Evolutionary conservation across 1,140 invertebrate genomes (phyloP).

Genomic region (Hylaeus volcanicus): DNA sequence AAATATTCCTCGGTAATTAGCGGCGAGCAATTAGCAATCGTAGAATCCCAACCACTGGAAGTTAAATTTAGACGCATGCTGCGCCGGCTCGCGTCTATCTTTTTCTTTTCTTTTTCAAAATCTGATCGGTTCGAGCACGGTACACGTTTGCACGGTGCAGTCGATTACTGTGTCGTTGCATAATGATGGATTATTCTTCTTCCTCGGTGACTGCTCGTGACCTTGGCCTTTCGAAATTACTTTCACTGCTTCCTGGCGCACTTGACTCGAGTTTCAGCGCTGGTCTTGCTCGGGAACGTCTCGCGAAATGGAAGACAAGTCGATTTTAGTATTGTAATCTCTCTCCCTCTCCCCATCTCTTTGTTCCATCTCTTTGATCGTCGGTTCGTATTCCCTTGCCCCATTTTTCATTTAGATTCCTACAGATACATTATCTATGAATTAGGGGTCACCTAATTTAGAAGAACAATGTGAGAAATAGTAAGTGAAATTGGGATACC

Average conservation of each 20-base stretch:
- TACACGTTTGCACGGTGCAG: neutral
- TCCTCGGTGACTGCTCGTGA: neutral
- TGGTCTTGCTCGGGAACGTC: neutral
- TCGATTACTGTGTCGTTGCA: conserved; percentile 7
- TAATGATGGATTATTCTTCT: conserved; percentile 16
- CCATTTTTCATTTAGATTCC: too few species aligned
- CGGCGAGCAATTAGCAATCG: conserved; percentile 1
- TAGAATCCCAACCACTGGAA: neutral
- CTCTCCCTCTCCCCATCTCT: too few species aligned
- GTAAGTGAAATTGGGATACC: too few species aligned
- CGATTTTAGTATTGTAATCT: too few species aligned
- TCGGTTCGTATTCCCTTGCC: too few species aligned
- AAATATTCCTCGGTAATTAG: conserved; percentile 10
- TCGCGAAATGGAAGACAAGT: neutral
- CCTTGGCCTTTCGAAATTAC: conserved; percentile 17
- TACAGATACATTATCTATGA: too few species aligned
- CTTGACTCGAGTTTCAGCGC: neutral
- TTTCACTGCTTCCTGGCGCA: conserved; percentile 11
- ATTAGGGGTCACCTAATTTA: too few species aligned
- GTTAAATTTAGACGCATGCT: neutral
- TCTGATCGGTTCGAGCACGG: neutral
- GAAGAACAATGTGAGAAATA: too few species aligned
- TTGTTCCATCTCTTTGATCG: too few species aligned
- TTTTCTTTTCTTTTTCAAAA: neutral
- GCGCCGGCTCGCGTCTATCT: neutral